These are phyloP conservation scores for Ectemnius cavifrons DNA, from an alignment of 2,888 invertebrate genomes.

Conservation along the genomic window DNA sequence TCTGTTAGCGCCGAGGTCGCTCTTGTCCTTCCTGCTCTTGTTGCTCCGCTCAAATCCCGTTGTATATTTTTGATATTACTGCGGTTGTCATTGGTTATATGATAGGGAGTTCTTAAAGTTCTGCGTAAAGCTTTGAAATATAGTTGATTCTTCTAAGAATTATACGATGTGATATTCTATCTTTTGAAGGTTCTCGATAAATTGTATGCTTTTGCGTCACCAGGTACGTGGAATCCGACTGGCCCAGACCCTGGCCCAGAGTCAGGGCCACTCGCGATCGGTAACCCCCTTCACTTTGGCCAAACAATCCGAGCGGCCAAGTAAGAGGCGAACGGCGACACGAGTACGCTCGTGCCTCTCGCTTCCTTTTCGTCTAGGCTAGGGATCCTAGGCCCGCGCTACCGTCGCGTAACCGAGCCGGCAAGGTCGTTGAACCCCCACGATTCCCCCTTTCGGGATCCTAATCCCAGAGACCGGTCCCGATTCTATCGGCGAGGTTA, in stretches of 20 bases:
- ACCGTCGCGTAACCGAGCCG: conserved; percentile 11
- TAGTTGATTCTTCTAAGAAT: too few species aligned
- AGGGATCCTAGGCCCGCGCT: too few species aligned
- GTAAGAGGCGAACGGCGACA: too few species aligned
- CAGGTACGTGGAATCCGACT: conserved; percentile 40
- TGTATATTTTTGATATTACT: too few species aligned
- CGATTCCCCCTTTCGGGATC: conserved; percentile 25
- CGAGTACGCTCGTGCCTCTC: not conserved
- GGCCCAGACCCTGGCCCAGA: conserved; percentile 51
- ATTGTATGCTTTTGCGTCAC: conserved; percentile 23
- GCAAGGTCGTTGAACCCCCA: conserved; percentile 44
- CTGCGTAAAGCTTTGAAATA: too few species aligned
- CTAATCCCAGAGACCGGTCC: conserved; percentile 60
- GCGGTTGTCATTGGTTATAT: too few species aligned
- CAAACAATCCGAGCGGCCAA: conserved; percentile 10
- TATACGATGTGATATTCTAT: too few species aligned
- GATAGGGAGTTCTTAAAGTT: too few species aligned
- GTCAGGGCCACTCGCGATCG: conserved; percentile 55
- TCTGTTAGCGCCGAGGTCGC: too few species aligned
- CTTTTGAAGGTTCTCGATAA: too few species aligned
- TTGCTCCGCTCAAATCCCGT: too few species aligned
- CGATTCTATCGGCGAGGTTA: conserved; percentile 49
- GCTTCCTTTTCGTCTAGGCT: conserved; percentile 23
- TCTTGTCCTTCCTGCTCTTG: too few species aligned
- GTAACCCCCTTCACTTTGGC: conserved; percentile 54